Base-by-base conservation (phyloP, 2,888 invertebrate genomes). In the Tryphoninae sp. region DNA sequence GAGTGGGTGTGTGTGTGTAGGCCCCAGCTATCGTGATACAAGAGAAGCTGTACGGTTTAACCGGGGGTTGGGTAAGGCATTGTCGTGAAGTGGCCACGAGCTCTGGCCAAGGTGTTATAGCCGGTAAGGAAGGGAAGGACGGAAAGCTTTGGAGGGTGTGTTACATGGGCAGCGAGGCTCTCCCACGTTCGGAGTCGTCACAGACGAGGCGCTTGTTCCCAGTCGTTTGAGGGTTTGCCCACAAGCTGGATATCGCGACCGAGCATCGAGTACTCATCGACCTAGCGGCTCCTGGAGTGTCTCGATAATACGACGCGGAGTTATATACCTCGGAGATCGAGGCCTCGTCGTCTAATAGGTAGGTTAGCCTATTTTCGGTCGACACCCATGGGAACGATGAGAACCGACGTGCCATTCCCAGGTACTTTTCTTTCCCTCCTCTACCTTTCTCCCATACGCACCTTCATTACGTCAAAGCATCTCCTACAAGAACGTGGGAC, bases 221-320 rank as follows among this genome's bases (percentile, higher is more conserved):
- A 65, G 65, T 62, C 53, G 23, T 40, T 49, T 49, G 49, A 45
- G 45, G 72, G 40, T 16, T 62, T 13, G 40, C 40, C 33, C 7
- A 62, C 51, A 62, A 62, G 40, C 55, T n/a, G 11, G 53, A 72
- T 71, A 81, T 83, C 83, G 72, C 77, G 59, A 64, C 53, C 51
- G 40, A 76, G 68, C 65, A 87, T 90, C 87, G 85, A 90, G 90
- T 83, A 86, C 74, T 33, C 90, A 90, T 90, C 88, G 89, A 88
- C 86, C 87, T 84, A 85, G 84, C 83, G 82, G 86, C 84, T 84
- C 86, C 85, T 80, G 86, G 86, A 86, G 51, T n/a, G 89, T 86
- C 86, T 68, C 72, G 75, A 85, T 87, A 89, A 90, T 90, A 90
- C 82, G 89, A 89, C 89, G 89, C 89, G 88, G 55, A 82, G 80